Conservation (phyloP, 2,888 invertebrate species). For the Rotaria sp. region DNA sequence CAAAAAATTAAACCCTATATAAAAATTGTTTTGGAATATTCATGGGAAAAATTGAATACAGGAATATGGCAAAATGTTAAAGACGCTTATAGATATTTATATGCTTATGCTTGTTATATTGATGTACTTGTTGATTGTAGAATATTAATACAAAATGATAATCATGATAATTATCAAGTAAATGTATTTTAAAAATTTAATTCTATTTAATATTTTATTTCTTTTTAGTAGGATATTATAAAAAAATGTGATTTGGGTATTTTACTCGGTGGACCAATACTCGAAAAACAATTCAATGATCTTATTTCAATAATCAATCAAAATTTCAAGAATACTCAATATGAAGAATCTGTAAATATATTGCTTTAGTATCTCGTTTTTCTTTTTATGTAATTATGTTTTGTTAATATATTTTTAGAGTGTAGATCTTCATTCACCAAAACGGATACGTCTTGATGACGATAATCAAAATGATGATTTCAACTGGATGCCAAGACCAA, state of each 20-base stretch:
- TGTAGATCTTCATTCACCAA: neutral
- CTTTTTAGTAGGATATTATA: constrained; percentile 3
- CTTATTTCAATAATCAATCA: constrained; percentile 26
- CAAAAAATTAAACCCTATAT: neutral
- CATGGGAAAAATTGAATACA: constrained; percentile 41
- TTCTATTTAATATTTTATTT: neutral
- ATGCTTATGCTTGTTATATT: constrained; percentile 29
- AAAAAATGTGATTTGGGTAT: constrained; percentile 28
- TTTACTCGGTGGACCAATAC: constrained; percentile 33
- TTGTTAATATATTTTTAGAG: neutral
- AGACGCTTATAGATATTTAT: constrained; percentile 33
- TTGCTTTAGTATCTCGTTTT: no score
- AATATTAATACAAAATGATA: neutral
- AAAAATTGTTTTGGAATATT: constrained; percentile 34
- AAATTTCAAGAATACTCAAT: neutral
- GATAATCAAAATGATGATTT: neutral
- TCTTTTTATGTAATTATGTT: neutral
- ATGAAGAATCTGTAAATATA: neutral
- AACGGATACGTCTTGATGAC: neutral
- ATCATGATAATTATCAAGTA: neutral
- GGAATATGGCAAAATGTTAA: constrained; percentile 39
- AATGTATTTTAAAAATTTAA: neutral
- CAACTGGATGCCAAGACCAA: constrained; percentile 4
- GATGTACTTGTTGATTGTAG: constrained; percentile 16
- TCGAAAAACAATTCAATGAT: constrained; percentile 35